A percentile compares a stretch with the other conserved stretches of the same genome.
These are phyloP conservation scores for Enteromius argenteus DNA, from an alignment of 2,797 vertebrate species.

Conservation along the genomic window DNA sequence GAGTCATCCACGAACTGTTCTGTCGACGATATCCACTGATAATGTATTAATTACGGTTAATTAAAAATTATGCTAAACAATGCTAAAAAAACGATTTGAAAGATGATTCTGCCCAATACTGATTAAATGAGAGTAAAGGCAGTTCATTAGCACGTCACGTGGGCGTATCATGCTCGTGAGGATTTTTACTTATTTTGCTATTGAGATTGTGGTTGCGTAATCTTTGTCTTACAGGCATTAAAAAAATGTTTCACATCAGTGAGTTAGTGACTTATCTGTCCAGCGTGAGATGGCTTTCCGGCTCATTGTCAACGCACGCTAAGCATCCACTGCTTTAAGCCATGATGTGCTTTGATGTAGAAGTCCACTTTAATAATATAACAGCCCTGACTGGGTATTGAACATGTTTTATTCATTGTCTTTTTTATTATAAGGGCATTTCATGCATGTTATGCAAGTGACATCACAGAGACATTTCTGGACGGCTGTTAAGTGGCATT, in stretches of 20 bases:
- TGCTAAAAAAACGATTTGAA: neutral
- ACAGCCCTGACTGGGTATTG: constrained; percentile 48
- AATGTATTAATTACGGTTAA: neutral
- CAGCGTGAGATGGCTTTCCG: neutral
- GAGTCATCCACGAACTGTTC: neutral
- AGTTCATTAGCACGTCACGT: neutral
- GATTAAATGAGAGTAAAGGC: neutral
- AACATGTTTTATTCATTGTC: constrained; percentile 68
- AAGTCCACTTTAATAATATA: constrained; percentile 67
- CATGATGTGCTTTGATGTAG: constrained; percentile 59
- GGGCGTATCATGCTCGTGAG: neutral
- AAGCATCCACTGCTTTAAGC: constrained; percentile 49
- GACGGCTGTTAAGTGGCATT: constrained; percentile 37
- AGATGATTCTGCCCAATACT: neutral
- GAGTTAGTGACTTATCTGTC: constrained; percentile 35
- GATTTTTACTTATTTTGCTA: neutral
- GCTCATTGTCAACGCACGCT: constrained; percentile 1
- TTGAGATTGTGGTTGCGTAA: constrained; percentile 27
- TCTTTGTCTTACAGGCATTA: constrained; percentile 3
- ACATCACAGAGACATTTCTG: constrained; percentile 28
- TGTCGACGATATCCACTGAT: neutral
- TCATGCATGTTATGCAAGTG: constrained; percentile 27
- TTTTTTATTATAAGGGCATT: constrained; percentile 43
- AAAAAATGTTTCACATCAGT: constrained; percentile 8
- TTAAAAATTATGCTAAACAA: neutral